A percentile compares a stretch with the other conserved stretches of the same genome.
Conservation (phyloP, 23 tunicate species). For the Trididemnum nubilum region DNA sequence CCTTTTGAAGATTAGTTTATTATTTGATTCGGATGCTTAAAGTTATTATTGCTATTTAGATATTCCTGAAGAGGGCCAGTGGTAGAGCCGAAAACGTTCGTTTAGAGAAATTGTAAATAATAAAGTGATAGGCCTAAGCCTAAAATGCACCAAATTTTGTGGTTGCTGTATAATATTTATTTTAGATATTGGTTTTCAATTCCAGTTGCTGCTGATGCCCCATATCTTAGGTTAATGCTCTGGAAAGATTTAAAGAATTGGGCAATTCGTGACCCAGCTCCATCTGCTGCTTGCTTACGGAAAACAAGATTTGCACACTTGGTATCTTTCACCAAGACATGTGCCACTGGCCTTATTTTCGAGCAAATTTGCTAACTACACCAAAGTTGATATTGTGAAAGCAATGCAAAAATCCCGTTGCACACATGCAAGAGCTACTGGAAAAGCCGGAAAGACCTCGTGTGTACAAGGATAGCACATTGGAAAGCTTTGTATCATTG, state of each 20-base stretch:
- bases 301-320: slow-evolving; percentile 3
- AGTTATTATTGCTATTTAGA: too few relatives aligned
- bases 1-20: too few relatives aligned
- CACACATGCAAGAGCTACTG: neutral
- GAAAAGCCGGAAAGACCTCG: neutral
- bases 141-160: too few relatives aligned
- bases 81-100: too few relatives aligned
- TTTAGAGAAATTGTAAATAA: too few relatives aligned
- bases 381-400: neutral
- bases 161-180: neutral
- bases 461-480: neutral
- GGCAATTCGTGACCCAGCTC: neutral
- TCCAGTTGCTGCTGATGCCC: slow-evolving; percentile 3
- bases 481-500: neutral
- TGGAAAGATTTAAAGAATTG: slow-evolving; percentile 14
- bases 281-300: neutral
- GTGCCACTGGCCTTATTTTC: neutral
- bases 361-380: neutral
- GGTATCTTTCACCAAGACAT: slow-evolving; percentile 1
- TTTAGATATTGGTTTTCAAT: neutral
- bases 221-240: neutral
- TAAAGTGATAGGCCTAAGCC: too few relatives aligned
- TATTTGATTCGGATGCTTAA: too few relatives aligned
- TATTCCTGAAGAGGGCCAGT: too few relatives aligned
- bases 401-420: neutral